phyloP scores from a whole-genome alignment of 2,797 vertebrate genomes.

The Microtus agrestis region DNA sequence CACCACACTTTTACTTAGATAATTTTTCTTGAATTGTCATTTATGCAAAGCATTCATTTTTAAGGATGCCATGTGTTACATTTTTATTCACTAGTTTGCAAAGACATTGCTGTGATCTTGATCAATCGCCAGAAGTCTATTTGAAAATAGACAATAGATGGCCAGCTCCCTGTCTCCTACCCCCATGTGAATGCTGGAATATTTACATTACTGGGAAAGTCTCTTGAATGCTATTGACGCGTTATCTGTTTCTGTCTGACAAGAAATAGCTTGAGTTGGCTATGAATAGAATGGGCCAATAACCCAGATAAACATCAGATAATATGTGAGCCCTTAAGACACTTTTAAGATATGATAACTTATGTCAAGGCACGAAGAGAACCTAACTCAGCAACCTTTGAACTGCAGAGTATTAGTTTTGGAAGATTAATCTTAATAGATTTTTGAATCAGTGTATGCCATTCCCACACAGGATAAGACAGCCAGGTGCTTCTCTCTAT shows the following conservation, averaged over 20 bases:
- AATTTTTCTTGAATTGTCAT: conserved; percentile 41
- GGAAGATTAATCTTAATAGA: conserved; percentile 83
- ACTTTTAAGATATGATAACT: conserved; percentile 80
- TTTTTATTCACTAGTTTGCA: conserved; percentile 19
- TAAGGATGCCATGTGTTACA: conserved; percentile 25
- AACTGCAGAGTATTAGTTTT: conserved; percentile 79
- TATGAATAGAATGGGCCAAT: conserved; percentile 76
- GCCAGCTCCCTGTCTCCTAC: rapidly evolving
- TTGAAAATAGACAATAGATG: conserved; percentile 24
- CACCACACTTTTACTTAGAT: conserved; percentile 32
- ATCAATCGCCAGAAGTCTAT: conserved; percentile 54
- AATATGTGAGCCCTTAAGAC: conserved; percentile 77
- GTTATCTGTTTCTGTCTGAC: conserved; percentile 73
- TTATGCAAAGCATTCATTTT: conserved; percentile 53
- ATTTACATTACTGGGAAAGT: conserved; percentile 56
- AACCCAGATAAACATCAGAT: conserved; percentile 75
- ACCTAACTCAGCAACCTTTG: conserved; percentile 77
- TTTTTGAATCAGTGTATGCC: conserved; percentile 79
- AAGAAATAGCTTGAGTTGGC: conserved; percentile 71
- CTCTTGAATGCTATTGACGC: conserved; percentile 73
- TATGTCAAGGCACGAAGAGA: conserved; percentile 69
- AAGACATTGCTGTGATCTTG: neutral
- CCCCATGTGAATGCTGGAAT: neutral
- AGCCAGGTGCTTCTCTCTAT: conserved; percentile 71
- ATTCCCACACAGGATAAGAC: conserved; percentile 72